These are phyloP conservation scores for Panthera leo DNA, from an alignment of 2,113 vertebrate genomes.

Conservation along the genomic window DNA sequence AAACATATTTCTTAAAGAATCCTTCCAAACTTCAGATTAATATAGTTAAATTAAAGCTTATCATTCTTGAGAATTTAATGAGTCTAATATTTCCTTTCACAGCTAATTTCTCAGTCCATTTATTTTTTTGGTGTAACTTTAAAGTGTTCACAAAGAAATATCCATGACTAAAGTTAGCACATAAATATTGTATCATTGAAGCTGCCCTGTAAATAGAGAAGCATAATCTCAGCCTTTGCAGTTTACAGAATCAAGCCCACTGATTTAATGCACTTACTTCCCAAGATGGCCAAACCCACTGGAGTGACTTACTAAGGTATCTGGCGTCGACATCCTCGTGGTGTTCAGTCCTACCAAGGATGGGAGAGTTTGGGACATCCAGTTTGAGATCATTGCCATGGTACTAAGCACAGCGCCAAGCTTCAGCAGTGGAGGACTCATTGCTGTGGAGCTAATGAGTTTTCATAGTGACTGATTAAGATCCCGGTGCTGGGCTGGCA, in stretches of 20 bases:
- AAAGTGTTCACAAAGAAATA: conserved; percentile 67
- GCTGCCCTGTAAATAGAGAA: conserved; percentile 62
- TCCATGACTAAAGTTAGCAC: conserved; percentile 64
- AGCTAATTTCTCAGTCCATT: conserved; percentile 38
- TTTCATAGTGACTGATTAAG: conserved; percentile 86
- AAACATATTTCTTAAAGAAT: conserved; percentile 31
- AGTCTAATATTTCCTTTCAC: conserved; percentile 34
- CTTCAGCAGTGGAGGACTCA: conserved; percentile 94
- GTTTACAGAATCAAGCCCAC: neutral
- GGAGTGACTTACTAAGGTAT: conserved; percentile 86
- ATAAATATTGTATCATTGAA: conserved; percentile 58
- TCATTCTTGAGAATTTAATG: conserved; percentile 65
- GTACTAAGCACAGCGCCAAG: conserved; percentile 95
- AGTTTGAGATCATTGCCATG: conserved; percentile 97
- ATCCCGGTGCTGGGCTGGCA: conserved; percentile 79
- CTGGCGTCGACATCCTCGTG: conserved; percentile 84
- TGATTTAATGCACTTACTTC: neutral
- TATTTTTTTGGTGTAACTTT: conserved; percentile 46
- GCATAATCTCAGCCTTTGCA: conserved; percentile 55
- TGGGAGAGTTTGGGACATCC: conserved; percentile 97
- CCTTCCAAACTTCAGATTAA: conserved; percentile 40
- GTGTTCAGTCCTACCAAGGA: conserved; percentile 93
- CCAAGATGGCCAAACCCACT: conserved; percentile 52
- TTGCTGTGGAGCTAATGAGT: conserved; percentile 88
- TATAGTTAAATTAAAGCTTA: conserved; percentile 50